Base-by-base conservation (phyloP, 1,140 invertebrate species). In the Scaptomyza hsui region DNA sequence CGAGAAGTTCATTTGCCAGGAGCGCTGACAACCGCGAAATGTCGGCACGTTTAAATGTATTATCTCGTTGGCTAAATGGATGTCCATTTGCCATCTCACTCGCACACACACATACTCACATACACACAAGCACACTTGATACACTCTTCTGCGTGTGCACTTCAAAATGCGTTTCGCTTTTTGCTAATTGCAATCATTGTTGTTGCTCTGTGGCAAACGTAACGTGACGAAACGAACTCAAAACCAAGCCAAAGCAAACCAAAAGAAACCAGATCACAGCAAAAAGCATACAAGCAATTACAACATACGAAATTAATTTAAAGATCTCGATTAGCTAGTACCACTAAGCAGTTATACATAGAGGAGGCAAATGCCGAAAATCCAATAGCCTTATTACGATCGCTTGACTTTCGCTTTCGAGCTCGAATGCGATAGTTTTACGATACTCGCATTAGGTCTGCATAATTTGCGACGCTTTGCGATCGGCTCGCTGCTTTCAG, bases 121-220 rank as follows among this genome's bases (percentile, higher is more conserved):
- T 32, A n/a, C 10, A 1, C 26, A 29, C 26, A 29, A 1, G 9
- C 21, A 3, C 19, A 15, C 18, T 29, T n/a, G 24, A 9, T 42
- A 4, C 19, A 51, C 16, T 2, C 29, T 51, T 65, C 29, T 49
- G 61, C 24, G 21, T 72, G 32, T 65, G 59, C 73, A 86, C 75
- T 85, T 69, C 64, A 72, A 80, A 80, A 76, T 85, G 68, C 80
- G 78, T 79, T 82, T 69, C 71, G 59, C 81, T 78, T 79, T 85
- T 83, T 65, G 62, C 67, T 73, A 83, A 86, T 73, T 86, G 80
- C 81, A 83, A 86, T 83, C 80, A 83, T 83, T 83, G 80, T 85
- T 79, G 72, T 63, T 47, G 47, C 52, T 41, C 26, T 32, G 65
- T 37, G 52, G 44, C 55, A 60, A 73, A 59, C 64, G 53, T 51